Conservation (phyloP, 2,888 invertebrate genomes). For the Apamea anceps region DNA sequence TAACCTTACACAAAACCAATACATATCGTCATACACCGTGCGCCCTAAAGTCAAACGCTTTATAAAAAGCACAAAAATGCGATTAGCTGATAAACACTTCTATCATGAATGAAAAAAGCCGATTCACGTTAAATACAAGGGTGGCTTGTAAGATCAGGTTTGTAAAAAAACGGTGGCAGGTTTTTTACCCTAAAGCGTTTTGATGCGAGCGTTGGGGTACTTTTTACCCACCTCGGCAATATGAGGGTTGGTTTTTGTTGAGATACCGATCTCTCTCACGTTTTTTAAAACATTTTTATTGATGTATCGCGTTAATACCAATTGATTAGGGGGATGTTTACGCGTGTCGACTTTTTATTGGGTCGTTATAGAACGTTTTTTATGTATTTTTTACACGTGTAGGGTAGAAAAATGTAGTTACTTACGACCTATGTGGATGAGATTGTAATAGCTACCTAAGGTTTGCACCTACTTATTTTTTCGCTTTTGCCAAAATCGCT, state of each 20-base stretch:
- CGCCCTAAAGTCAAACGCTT: conserved; percentile 29
- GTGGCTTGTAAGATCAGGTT: conserved; percentile 77
- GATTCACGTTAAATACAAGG: conserved; percentile 65
- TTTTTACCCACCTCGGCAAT: conserved; percentile 75
- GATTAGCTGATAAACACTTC: conserved; percentile 50
- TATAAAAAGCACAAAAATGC: conserved; percentile 34
- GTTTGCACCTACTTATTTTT: neutral
- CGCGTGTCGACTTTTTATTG: conserved; percentile 77
- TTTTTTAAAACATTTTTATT: conserved; percentile 84
- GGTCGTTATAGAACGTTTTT: conserved; percentile 32
- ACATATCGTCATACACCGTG: neutral
- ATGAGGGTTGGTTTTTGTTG: conserved; percentile 80
- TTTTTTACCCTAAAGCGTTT: conserved; percentile 81
- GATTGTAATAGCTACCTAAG: neutral
- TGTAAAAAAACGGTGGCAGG: conserved; percentile 80
- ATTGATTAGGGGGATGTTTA: conserved; percentile 86
- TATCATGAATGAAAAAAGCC: conserved; percentile 65
- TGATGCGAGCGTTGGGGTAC: conserved; percentile 74
- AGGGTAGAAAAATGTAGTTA: neutral
- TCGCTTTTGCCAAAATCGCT: neutral
- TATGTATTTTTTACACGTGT: conserved; percentile 13
- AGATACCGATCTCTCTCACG: conserved; percentile 87
- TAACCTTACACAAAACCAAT: conserved; percentile 3
- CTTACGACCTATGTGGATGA: neutral
- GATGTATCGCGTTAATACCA: conserved; percentile 78